Evolutionary conservation across 2,113 vertebrate species (phyloP).

Genomic region (Cavia porcellus): DNA sequence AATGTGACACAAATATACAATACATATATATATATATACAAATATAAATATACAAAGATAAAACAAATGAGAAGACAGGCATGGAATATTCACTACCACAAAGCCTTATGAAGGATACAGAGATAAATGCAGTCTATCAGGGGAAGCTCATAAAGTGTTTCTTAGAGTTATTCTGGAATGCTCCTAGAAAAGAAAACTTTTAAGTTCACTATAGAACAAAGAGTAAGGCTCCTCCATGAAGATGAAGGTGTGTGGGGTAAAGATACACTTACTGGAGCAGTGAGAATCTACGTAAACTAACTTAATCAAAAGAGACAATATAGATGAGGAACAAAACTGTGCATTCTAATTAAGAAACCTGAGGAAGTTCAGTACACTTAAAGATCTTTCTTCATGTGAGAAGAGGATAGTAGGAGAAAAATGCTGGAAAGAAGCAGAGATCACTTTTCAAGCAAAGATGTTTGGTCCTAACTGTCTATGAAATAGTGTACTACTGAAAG

Average conservation of each 20-base stretch:
- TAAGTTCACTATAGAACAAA: not conserved
- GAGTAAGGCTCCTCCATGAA: not conserved
- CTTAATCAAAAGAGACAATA: not conserved
- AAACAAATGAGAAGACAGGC: not conserved
- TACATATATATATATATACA: no score
- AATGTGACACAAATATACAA: not conserved
- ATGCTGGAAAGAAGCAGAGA: not conserved
- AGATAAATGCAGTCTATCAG: not conserved
- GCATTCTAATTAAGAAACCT: not conserved
- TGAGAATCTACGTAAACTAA: not conserved
- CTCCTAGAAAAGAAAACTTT: conserved; percentile 5
- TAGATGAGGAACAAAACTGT: not conserved
- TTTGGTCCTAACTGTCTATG: not conserved
- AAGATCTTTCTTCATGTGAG: not conserved
- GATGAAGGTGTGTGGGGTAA: not conserved
- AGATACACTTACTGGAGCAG: not conserved
- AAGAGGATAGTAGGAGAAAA: not conserved
- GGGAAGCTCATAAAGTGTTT: not conserved
- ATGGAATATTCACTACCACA: not conserved
- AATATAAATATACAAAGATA: conserved; percentile 15
- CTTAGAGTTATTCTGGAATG: not conserved
- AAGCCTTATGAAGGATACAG: not conserved
- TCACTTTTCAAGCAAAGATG: not conserved
- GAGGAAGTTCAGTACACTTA: not conserved
- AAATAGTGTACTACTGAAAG: not conserved